phyloP scores from a whole-genome alignment of 2,888 invertebrate genomes.

The Corythucha ciliata region DNA sequence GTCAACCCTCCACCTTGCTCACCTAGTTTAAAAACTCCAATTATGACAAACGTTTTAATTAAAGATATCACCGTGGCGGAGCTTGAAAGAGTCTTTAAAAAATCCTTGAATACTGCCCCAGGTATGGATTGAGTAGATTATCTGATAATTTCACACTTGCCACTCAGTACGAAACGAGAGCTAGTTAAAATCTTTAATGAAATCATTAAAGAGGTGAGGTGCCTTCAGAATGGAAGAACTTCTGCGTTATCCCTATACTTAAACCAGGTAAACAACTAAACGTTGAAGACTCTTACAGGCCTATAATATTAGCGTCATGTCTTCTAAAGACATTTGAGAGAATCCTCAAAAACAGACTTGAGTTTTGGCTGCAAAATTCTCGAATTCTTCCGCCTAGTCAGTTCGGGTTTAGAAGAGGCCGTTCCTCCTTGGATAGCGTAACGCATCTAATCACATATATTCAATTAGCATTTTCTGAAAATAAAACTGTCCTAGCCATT shows the following conservation, averaged over 20 bases:
- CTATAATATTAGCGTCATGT: slow-evolving; percentile 24
- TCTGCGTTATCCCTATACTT: slow-evolving; percentile 14
- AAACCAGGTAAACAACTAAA: slow-evolving; percentile 22
- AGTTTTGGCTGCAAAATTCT: slow-evolving; percentile 23
- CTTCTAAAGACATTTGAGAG: slow-evolving; percentile 23
- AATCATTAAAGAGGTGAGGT: neutral
- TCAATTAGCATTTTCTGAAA: too few species aligned
- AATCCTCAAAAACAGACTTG: slow-evolving; percentile 16
- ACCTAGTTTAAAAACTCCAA: too few species aligned
- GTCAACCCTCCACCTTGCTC: neutral
- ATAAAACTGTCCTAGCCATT: too few species aligned
- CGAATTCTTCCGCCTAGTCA: slow-evolving; percentile 18
- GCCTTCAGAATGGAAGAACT: slow-evolving; percentile 16
- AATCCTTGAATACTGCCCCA: slow-evolving; percentile 13
- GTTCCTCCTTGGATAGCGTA: slow-evolving; percentile 20
- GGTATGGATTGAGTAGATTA: slow-evolving; percentile 21
- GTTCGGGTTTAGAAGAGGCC: slow-evolving; percentile 20
- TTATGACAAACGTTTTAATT: neutral
- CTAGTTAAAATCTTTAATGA: too few species aligned
- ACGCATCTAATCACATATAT: too few species aligned
- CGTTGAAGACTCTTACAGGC: slow-evolving; percentile 21
- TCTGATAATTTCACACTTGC: slow-evolving; percentile 16
- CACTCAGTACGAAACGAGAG: too few species aligned
- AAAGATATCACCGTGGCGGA: slow-evolving; percentile 7
- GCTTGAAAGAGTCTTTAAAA: slow-evolving; percentile 1